Evolutionary conservation across 2,113 vertebrate species (phyloP).

Genomic region (Cariama cristata): DNA sequence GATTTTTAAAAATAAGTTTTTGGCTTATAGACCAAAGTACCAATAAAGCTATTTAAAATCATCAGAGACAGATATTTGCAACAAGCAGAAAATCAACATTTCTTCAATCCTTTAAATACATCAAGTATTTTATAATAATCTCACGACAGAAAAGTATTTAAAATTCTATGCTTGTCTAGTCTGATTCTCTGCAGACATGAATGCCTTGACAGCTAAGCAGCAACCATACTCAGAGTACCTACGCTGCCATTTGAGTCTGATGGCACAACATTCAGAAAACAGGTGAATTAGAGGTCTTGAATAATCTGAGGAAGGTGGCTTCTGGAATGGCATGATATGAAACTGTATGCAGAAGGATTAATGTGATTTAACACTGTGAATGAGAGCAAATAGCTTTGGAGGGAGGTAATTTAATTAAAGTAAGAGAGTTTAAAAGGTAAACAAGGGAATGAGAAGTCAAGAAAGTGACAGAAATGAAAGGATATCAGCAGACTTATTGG

Average conservation of each 20-base stretch:
- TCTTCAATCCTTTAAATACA: not conserved
- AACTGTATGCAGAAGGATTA: not conserved
- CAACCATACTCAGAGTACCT: not conserved
- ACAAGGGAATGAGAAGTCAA: not conserved
- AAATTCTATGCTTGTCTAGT: not conserved
- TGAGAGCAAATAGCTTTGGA: not conserved
- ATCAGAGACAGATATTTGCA: not conserved
- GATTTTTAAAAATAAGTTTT: not conserved
- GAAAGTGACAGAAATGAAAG: not conserved
- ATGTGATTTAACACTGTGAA: not conserved
- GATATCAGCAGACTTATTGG: not conserved
- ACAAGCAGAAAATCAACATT: not conserved
- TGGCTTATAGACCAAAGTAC: not conserved
- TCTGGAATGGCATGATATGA: not conserved
- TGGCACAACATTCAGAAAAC: not conserved
- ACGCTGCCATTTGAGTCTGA: not conserved
- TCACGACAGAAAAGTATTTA: not conserved
- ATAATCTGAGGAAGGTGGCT: not conserved
- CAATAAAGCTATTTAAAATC: not conserved
- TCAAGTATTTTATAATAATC: not conserved
- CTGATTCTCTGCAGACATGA: not conserved
- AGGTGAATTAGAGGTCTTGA: not conserved
- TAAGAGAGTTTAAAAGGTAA: not conserved
- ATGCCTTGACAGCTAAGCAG: not conserved
- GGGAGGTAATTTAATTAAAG: constrained; percentile 4